These are phyloP conservation scores for Octopus sinensis DNA, from an alignment of 1,140 invertebrate genomes.

Conservation along the genomic window DNA sequence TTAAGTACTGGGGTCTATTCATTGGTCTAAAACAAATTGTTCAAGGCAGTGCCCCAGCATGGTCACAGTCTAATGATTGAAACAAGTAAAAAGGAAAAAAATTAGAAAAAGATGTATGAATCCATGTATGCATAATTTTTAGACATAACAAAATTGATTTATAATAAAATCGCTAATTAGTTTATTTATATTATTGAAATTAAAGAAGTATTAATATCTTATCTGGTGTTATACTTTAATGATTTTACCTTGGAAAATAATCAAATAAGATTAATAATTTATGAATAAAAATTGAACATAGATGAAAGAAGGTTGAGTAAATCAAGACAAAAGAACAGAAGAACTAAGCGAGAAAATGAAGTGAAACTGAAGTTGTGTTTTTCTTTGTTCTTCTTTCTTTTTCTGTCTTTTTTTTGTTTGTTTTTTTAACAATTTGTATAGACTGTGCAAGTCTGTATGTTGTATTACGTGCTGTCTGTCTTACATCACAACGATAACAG, in stretches of 20 bases:
- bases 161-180: conserved; percentile 8
- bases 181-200: conserved; percentile 6
- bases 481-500: conserved; percentile 7
- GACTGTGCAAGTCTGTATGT: not conserved
- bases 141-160: not conserved
- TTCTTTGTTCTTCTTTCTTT: no score
- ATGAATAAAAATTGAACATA: not conserved
- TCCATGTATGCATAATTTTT: not conserved
- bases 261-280: conserved; percentile 8
- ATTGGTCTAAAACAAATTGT: not conserved
- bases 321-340: conserved; percentile 6
- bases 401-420: no score
- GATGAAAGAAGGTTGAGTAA: conserved; percentile 1
- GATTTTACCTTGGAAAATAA: conserved; percentile 8
- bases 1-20: not conserved
- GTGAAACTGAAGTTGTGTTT: not conserved
- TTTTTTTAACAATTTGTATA: not conserved
- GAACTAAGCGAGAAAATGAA: not conserved
- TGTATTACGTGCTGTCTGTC: conserved; percentile 1
- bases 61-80: not conserved
- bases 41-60: not conserved
- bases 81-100: not conserved
- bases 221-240: not conserved
- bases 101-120: not conserved
- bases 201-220: not conserved